Evolutionary conservation across 1,140 invertebrate genomes (phyloP).

Genomic region (Eupristina koningsbergeri): DNA sequence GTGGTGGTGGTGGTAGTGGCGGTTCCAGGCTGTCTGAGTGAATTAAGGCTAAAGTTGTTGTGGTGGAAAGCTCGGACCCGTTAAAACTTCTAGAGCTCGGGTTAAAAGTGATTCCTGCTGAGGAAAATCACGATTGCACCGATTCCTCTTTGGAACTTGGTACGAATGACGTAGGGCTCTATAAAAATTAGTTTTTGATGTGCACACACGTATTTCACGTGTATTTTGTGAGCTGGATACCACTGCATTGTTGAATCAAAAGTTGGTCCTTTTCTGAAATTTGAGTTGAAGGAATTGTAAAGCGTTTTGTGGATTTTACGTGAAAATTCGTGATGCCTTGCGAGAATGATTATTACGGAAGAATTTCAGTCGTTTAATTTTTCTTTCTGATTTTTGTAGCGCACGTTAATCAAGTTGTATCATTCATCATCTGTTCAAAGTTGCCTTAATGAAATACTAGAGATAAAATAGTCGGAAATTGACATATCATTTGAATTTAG

Average conservation of each 20-base stretch:
- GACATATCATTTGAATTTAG: background rate
- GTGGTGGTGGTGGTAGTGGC: too few species aligned
- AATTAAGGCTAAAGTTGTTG: conserved; percentile 60
- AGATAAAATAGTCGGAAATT: background rate
- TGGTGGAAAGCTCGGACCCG: conserved; percentile 56
- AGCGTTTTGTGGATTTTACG: background rate
- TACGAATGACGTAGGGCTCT: conserved; percentile 8
- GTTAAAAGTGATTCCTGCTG: conserved; percentile 57
- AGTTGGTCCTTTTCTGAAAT: background rate
- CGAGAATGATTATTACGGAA: background rate
- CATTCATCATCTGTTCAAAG: background rate
- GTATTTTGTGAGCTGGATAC: background rate
- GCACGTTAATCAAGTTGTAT: background rate
- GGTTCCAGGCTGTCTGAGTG: background rate
- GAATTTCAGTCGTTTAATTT: background rate
- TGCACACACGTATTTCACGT: too few species aligned
- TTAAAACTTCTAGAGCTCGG: conserved; percentile 61
- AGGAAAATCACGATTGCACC: conserved; percentile 60
- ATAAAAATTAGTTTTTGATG: too few species aligned
- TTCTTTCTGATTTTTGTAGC: background rate
- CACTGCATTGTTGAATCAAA: background rate
- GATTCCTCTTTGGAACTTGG: conserved; percentile 13
- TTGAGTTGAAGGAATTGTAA: background rate
- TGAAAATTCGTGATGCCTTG: background rate
- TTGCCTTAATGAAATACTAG: background rate